Percentiles rank a stretch among this genome's conserved stretches.
These are phyloP conservation scores for Ormyrus thymus DNA, from an alignment of 2,888 invertebrate genomes.

Conservation along the genomic window DNA sequence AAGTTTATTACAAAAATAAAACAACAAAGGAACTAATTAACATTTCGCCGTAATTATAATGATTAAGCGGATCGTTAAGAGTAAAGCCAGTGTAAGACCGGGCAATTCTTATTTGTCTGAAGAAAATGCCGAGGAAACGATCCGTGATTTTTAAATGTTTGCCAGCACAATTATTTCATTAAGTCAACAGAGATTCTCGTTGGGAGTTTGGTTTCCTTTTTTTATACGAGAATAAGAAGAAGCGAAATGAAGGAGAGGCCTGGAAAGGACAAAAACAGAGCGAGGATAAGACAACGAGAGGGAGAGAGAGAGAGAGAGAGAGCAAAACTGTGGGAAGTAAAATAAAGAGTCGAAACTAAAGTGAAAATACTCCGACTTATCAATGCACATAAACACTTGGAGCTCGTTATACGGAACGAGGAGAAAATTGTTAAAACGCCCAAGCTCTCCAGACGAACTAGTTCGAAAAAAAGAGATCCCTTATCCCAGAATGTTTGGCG, in stretches of 20 bases:
- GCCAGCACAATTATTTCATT: conserved; percentile 38
- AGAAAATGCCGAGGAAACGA: conserved; percentile 7
- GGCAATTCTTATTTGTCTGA: conserved; percentile 21
- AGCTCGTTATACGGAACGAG: not conserved
- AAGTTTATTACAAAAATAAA: too few species aligned
- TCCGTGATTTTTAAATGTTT: conserved; percentile 26
- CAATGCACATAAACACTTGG: too few species aligned
- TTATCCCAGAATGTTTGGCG: too few species aligned
- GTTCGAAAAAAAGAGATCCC: too few species aligned
- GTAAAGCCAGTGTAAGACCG: not conserved
- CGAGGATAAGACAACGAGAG: not conserved
- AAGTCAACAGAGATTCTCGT: conserved; percentile 29
- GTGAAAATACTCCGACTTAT: not conserved
- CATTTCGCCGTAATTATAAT: conserved; percentile 24
- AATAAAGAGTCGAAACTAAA: not conserved
- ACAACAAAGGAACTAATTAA: too few species aligned
- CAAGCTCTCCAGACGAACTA: too few species aligned
- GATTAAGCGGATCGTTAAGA: conserved; percentile 29
- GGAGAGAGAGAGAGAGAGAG: not conserved
- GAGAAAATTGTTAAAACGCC: not conserved
- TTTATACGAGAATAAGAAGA: not conserved
- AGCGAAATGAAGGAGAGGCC: not conserved
- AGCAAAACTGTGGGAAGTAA: not conserved
- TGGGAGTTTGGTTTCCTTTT: not conserved
- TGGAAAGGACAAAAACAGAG: not conserved